Evolutionary conservation across 2,888 invertebrate genomes (phyloP), one percentile per base, ranked within the genome.

Genomic region (Drosophila ezoana): DNA sequence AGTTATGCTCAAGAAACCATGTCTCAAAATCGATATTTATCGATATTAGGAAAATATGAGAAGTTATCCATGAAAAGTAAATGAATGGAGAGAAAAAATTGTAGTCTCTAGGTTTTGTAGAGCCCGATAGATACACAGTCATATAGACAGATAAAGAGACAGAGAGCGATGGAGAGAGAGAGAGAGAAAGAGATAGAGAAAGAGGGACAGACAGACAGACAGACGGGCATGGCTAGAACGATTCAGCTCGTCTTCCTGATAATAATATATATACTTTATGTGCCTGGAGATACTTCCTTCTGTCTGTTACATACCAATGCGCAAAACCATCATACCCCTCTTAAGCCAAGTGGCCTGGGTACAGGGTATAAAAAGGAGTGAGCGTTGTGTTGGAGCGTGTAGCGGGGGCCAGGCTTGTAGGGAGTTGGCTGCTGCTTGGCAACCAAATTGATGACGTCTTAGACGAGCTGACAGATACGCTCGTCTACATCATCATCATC

Each of bases 361-460:
- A 28, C 28, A 28, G 28, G 28, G 8, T 28, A 8, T 28, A 13
- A 35, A 53, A 20, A 48, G 43, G 37, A 23, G 62, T 54, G 35
- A n/a, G 43, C 1, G 18, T 13, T 38, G 14, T 38, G 37, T 3
- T 43, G 4, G 14, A n/a, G 8, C 13, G 28, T 45, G 20, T 28
- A 8, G 28, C 28, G 38, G 41, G 13, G 13, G 20, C 6, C 3
- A 10, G 5, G 9, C n/a, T 9, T 9, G 43, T 2, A 16, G 32
- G 16, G 11, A 10, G 40, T 35, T 23, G 20, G 18, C 35, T 45
- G 54, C 33, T 58, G 41, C 52, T 72, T 67, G 67, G 37, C 52
- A 67, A 60, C 54, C 67, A 72, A 79, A 81, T 81, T 82, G 82
- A 82, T 81, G 82, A 76, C 66, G 82, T 79, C 80, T 78, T 49